phyloP scores from a whole-genome alignment of 2,888 invertebrate species.

The Sinotaia quadrata region DNA sequence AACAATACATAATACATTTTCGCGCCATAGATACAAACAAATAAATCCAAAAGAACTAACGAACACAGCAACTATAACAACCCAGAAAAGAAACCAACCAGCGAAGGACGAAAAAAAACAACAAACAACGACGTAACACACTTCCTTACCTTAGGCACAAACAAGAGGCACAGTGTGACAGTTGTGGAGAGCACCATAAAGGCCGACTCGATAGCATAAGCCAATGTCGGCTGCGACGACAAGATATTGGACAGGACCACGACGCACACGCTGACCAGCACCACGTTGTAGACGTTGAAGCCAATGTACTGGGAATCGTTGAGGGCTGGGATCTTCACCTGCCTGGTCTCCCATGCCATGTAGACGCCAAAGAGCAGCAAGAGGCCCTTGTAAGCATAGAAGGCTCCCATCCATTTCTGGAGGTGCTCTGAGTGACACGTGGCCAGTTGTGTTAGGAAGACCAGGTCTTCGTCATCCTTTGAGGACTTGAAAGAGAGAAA shows the following conservation, averaged over 20 bases:
- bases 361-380: conserved; percentile 90
- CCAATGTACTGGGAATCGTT: conserved; percentile 95
- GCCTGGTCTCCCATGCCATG: conserved; percentile 93
- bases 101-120: no score
- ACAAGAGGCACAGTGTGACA: conserved; percentile 86
- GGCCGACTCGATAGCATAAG: conserved; percentile 79
- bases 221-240: conserved; percentile 76
- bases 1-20: no score
- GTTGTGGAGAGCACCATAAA: conserved; percentile 90
- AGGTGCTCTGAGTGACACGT: conserved; percentile 90
- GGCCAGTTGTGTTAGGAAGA: conserved; percentile 80
- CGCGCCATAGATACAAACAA: no score
- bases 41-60: no score
- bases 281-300: conserved; percentile 92
- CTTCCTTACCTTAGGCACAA: conserved; percentile 82
- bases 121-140: no score
- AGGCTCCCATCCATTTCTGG: conserved; percentile 89
- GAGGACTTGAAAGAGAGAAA: conserved; percentile 46
- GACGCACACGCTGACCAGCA: conserved; percentile 88
- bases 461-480: conserved; percentile 64
- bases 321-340: conserved; percentile 89
- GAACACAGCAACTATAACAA: neutral
- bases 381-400: conserved; percentile 92
- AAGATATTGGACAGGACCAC: conserved; percentile 91
- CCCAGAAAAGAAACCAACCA: neutral